Conservation (phyloP, 2,113 vertebrate species). For the Rousettus leschenaultii region DNA sequence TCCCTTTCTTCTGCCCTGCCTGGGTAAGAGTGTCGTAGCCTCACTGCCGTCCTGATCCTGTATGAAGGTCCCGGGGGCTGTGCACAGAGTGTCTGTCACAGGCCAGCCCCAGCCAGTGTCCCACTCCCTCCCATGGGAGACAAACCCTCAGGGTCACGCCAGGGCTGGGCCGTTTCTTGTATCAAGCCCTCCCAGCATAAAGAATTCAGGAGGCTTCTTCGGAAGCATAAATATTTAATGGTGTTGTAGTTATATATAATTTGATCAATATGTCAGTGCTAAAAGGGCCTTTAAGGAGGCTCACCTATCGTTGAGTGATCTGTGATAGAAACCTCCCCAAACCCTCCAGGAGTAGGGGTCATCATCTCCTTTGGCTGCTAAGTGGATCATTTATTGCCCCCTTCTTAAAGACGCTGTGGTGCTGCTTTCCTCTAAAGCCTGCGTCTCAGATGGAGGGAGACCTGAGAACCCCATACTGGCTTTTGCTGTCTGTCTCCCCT, state of each 20-base stretch:
- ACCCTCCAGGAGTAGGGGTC: background rate
- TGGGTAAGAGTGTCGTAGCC: too few relatives aligned
- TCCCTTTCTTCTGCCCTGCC: too few relatives aligned
- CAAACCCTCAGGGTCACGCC: background rate
- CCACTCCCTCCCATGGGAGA: background rate
- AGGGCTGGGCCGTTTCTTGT: background rate
- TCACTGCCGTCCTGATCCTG: too few relatives aligned
- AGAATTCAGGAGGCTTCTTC: constrained; percentile 54
- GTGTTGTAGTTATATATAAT: constrained; percentile 70
- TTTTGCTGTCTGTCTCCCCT: background rate
- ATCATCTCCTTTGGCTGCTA: background rate
- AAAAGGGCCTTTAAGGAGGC: constrained; percentile 65
- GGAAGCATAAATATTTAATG: constrained; percentile 76
- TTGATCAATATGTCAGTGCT: constrained; percentile 66
- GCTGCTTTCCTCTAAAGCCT: background rate
- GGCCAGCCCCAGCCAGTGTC: background rate
- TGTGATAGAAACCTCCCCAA: background rate
- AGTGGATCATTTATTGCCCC: constrained; percentile 33
- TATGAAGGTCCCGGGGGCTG: background rate
- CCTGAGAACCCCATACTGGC: background rate
- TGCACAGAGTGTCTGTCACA: background rate
- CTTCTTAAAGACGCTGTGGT: background rate
- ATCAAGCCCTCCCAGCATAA: background rate
- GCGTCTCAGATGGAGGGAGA: background rate
- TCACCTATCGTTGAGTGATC: constrained; percentile 22